phyloP scores from a whole-genome alignment of 2,797 vertebrate genomes.

The Phataginus tetradactyla region DNA sequence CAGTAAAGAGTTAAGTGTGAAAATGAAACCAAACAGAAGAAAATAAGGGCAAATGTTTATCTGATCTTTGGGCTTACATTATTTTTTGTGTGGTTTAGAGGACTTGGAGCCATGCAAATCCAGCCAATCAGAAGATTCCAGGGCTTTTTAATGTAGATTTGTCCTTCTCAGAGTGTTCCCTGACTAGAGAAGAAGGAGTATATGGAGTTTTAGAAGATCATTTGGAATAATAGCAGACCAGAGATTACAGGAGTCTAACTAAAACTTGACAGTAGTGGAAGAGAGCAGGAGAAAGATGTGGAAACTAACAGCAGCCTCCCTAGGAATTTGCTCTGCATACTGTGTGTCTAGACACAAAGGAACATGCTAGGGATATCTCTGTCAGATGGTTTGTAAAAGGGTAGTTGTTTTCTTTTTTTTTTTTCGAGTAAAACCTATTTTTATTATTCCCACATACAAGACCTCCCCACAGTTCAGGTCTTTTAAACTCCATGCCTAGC shows the following conservation, averaged over 20 bases:
- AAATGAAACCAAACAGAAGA: slow-evolving; percentile 25
- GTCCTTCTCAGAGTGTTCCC: background rate
- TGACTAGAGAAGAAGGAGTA: background rate
- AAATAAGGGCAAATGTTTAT: background rate
- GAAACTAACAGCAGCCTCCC: background rate
- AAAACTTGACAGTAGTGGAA: background rate
- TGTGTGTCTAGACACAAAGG: slow-evolving; percentile 57
- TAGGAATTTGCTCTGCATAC: background rate
- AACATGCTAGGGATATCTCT: slow-evolving; percentile 23
- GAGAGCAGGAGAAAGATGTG: background rate
- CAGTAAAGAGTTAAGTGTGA: background rate
- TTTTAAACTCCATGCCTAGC: slow-evolving; percentile 66
- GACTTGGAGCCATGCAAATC: background rate
- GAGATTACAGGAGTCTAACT: background rate
- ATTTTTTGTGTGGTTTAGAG: background rate
- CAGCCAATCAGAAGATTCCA: background rate
- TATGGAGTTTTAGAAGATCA: background rate
- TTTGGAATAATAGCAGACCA: background rate
- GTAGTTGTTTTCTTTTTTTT: slow-evolving; percentile 50
- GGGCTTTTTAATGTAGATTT: background rate
- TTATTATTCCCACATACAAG: slow-evolving; percentile 76
- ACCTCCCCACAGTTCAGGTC: slow-evolving; percentile 73
- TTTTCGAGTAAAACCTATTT: slow-evolving; percentile 69
- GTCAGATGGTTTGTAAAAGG: slow-evolving; percentile 58
- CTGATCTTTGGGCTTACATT: background rate